These are phyloP conservation scores for Celastrina argiolus DNA, from an alignment of 2,888 invertebrate genomes.

Conservation along the genomic window DNA sequence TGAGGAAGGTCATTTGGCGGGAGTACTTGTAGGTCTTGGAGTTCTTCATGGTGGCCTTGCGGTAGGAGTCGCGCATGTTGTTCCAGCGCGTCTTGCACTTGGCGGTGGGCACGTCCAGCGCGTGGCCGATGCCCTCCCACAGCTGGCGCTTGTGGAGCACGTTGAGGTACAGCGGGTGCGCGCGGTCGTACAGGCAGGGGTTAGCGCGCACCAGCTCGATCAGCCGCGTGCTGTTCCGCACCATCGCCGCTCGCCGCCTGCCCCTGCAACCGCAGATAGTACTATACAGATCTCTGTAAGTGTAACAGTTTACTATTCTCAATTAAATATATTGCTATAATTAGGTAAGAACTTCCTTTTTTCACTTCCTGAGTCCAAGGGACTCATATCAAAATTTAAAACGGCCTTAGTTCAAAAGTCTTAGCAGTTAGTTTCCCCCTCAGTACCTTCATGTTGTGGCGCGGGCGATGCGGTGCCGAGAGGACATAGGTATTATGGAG, in stretches of 20 bases:
- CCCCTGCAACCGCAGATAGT: too few relatives aligned
- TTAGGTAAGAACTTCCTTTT: too few relatives aligned
- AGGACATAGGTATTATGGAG: too few relatives aligned
- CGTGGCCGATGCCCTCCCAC: slow-evolving; percentile 1
- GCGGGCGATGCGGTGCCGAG: too few relatives aligned
- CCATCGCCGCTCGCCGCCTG: neutral
- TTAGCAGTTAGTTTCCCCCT: too few relatives aligned
- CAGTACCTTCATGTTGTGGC: too few relatives aligned
- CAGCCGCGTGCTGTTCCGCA: slow-evolving; percentile 12
- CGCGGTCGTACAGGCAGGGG: slow-evolving; percentile 16
- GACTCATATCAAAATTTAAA: too few relatives aligned
- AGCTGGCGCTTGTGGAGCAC: slow-evolving; percentile 14
- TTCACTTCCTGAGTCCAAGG: too few relatives aligned
- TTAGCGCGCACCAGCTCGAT: slow-evolving; percentile 17
- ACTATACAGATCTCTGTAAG: too few relatives aligned
- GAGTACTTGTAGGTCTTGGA: slow-evolving; percentile 14
- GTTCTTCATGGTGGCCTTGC: slow-evolving; percentile 16
- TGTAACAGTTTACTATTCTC: too few relatives aligned
- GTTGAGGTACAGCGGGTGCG: slow-evolving; percentile 14
- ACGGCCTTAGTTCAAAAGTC: too few relatives aligned
- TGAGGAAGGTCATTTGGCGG: neutral
- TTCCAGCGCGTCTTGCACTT: slow-evolving; percentile 24
- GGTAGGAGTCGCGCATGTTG: slow-evolving; percentile 19
- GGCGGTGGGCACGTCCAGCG: slow-evolving; percentile 13
- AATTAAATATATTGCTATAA: too few relatives aligned